These are phyloP conservation scores for Gorsachius magnificus DNA, from an alignment of 2,797 vertebrate genomes.

Conservation along the genomic window DNA sequence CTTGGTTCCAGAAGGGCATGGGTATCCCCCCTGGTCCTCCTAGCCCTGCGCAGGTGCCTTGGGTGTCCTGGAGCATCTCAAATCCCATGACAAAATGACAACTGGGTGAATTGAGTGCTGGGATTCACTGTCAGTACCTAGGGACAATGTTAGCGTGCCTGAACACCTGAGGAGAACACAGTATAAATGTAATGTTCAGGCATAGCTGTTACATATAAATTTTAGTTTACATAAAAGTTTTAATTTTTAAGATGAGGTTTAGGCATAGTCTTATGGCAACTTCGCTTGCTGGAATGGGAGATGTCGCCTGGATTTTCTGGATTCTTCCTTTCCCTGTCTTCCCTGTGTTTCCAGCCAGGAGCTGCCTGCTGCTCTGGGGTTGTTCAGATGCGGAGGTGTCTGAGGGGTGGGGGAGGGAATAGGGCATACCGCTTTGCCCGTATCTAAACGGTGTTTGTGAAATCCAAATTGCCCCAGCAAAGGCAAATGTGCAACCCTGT, in stretches of 20 bases:
- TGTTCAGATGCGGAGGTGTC: not conserved
- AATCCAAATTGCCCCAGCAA: not conserved
- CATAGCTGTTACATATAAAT: not conserved
- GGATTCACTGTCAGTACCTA: not conserved
- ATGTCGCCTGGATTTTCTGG: not conserved
- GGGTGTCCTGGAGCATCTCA: not conserved
- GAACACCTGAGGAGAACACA: not conserved
- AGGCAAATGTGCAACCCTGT: not conserved
- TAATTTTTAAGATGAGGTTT: not conserved
- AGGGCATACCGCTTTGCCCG: accelerated
- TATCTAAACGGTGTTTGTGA: not conserved
- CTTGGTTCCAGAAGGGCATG: not conserved
- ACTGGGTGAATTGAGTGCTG: not conserved
- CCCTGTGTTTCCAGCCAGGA: not conserved
- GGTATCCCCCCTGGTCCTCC: not conserved
- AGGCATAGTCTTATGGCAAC: not conserved
- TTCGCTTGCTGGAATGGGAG: not conserved
- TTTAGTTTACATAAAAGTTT: not conserved
- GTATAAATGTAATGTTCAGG: not conserved
- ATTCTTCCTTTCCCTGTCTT: not conserved
- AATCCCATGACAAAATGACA: not conserved
- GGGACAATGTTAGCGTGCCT: accelerated
- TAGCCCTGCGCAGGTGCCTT: not conserved
- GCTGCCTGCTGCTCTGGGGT: not conserved
- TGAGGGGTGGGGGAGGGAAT: not conserved